A percentile compares a stretch with the other conserved stretches of the same genome.
These are phyloP conservation scores for Gymnoscelis rufifasciata DNA, from an alignment of 2,888 invertebrate genomes.

Conservation along the genomic window DNA sequence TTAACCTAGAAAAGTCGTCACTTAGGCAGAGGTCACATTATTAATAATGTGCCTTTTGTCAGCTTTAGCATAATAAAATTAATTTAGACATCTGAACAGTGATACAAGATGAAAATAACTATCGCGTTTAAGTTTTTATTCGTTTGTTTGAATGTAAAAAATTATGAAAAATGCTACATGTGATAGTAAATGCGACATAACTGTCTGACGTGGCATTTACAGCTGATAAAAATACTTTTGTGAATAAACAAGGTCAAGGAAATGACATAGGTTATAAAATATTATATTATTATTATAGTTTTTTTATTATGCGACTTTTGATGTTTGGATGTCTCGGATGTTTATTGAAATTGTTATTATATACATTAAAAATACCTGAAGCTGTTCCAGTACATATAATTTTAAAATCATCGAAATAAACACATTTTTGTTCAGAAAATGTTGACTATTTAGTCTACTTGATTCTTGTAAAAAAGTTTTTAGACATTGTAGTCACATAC, in stretches of 20 bases:
- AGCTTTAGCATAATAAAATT: slow-evolving; percentile 16
- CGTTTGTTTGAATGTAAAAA: slow-evolving; percentile 8
- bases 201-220: neutral
- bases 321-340: neutral
- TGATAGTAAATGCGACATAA: slow-evolving; percentile 9
- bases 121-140: slow-evolving; percentile 10
- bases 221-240: neutral
- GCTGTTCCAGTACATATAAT: too few relatives aligned
- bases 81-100: slow-evolving; percentile 19
- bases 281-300: neutral
- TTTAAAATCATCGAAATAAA: too few relatives aligned
- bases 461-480: too few relatives aligned
- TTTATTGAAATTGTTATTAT: neutral
- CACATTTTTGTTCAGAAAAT: too few relatives aligned
- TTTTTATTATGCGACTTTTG: neutral
- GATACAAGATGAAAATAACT: slow-evolving; percentile 11
- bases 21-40: slow-evolving; percentile 19
- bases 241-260: slow-evolving; percentile 8
- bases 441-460: too few relatives aligned
- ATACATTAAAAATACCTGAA: too few relatives aligned
- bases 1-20: slow-evolving; percentile 21
- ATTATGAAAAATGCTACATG: slow-evolving; percentile 5
- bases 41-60: slow-evolving; percentile 21
- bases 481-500: too few relatives aligned
- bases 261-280: neutral